Conservation (phyloP, 2,888 invertebrate species). For the Plebejus anna region DNA sequence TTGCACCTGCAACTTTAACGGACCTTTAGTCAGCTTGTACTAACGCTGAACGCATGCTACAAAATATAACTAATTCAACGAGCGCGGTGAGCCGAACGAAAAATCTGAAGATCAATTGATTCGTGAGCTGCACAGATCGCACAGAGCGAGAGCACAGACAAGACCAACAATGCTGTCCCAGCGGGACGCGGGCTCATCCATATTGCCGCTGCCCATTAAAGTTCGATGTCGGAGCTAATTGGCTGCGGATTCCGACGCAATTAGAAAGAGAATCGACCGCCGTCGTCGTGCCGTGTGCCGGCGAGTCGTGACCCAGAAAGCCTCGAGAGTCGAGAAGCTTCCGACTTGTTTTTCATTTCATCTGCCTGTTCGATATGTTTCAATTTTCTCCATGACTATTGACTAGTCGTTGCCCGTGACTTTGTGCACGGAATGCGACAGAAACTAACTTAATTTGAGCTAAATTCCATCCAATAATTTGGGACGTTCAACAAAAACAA, state of each 20-base stretch:
- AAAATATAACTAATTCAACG: not conserved
- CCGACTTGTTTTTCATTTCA: constrained; percentile 2
- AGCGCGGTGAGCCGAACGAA: not conserved
- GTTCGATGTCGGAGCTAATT: constrained; percentile 4
- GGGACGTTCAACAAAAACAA: too few relatives aligned
- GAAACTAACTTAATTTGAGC: too few relatives aligned
- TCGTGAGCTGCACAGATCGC: not conserved
- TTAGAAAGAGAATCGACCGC: not conserved
- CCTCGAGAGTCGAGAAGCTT: constrained; percentile 13
- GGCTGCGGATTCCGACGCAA: not conserved
- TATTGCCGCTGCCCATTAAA: not conserved
- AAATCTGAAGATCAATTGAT: not conserved
- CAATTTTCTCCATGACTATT: too few relatives aligned
- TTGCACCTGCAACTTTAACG: too few relatives aligned
- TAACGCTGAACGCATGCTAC: not conserved
- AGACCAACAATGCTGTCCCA: not conserved
- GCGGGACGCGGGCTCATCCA: not conserved
- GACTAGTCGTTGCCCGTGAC: too few relatives aligned
- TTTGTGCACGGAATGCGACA: too few relatives aligned
- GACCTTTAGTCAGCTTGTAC: too few relatives aligned
- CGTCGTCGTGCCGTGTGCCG: not conserved
- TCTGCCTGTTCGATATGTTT: not conserved
- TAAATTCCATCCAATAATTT: too few relatives aligned
- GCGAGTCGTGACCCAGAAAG: constrained; percentile 6
- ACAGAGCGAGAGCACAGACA: not conserved